Base-by-base conservation (phyloP, 2,888 invertebrate genomes). In the Teleiodes luculella region DNA sequence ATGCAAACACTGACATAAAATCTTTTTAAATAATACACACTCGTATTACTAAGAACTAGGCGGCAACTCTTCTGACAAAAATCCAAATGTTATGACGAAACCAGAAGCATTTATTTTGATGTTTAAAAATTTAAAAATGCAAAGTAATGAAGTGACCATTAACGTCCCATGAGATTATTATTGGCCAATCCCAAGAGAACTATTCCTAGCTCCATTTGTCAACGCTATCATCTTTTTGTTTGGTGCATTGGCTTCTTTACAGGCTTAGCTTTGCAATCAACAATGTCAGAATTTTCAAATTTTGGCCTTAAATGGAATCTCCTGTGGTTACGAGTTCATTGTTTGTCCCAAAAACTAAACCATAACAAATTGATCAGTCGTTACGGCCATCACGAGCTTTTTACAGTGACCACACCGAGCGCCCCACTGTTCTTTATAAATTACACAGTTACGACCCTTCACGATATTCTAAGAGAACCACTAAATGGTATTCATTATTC, bases 391-490 rank as follows among this genome's bases (percentile, higher is more conserved):
- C 74, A 76, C 64, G 70, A 77, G 57, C 67, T 68, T 70, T 75
- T 66, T 58, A 3, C 14, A 4, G 39, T 63, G 63, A 76, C 74
- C 75, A 69, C 69, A 67, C 64, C 61, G 55, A 65, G 66, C 65
- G 43, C 63, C 81, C 81, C 68, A 76, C 76, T 72, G 80, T 66
- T 70, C 68, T 58, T 52, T 56, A 62, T 61, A 63, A 64, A 63
- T 53, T 57, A 46, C 43, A 50, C 41, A 49, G 54, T 55, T 58
- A 65, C 63, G 53, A 64, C 60, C 63, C 59, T 63, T 67, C 66
- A 64, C 62, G 68, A 74, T 74, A 76, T 73, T 78, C 70, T 78
- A 72, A 75, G 73, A 65, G 65, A 63, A 69, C 63, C 67, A 72
- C 65, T 70, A 64, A 76, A 65, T 57, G 54, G 57, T 57, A 50